Evolutionary conservation across 2,113 vertebrate species (phyloP), one percentile per base, ranked within the genome.

Genomic region (Tetrax tetrax): DNA sequence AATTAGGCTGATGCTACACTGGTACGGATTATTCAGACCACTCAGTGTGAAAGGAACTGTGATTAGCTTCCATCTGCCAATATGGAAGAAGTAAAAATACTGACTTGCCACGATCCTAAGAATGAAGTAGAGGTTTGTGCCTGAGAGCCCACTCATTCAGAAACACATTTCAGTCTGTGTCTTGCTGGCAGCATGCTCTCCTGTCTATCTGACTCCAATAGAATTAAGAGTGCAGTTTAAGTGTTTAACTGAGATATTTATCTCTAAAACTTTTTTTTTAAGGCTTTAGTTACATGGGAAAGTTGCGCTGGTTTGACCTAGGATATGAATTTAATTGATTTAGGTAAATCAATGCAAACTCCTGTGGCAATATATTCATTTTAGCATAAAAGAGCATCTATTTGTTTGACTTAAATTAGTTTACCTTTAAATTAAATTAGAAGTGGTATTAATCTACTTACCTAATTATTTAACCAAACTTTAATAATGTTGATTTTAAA

Each of bases 341-440:
- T 61, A 83, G 84, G 33, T 70, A 87, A 93, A 68, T 68, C 38
- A 59, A n/a, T 80, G n/a, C 12, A 31, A 89, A 69, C 12, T 43
- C 83, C 50, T 18, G 5, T 69, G 81, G 74, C 57, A 89, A 94
- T 79, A 74, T 10, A 76, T 76, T 85, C 19, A 65, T 87, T 89
- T 93, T 43, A 54, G 27, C 0, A 0, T 77, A 31, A 93, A 89
- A 84, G 28, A 93, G 7, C 37, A 72, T 33, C 0, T 10, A 84
- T 96, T 87, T 79, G 14, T 91, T 95, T 85, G 47, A 9, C 74
- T 93, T 80, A 94, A 95, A 95, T 94, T 89, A 95, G 45, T 24
- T 82, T 33, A 82, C 28, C 33, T 95, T 75, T 91, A 88, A 95
- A 85, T 91, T 80, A 79, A 90, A 92, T 89, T 89, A 69, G 72